Evolutionary conservation across 2,113 vertebrate genomes (phyloP).

Genomic region (Eclectus roratus): DNA sequence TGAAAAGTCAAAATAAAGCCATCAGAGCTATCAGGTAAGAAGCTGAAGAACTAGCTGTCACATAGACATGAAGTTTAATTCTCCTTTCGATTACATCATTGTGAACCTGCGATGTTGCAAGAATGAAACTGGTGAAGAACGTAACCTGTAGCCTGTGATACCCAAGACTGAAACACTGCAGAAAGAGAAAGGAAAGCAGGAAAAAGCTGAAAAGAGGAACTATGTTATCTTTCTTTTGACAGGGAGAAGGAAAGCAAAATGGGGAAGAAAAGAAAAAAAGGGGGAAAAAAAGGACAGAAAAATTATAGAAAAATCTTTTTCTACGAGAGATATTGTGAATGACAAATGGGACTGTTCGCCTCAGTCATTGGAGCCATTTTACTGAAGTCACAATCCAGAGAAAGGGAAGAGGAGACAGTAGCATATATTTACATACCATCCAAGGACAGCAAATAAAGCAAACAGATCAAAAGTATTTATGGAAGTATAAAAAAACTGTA

Average conservation of each 20-base stretch:
- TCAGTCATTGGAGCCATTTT: neutral
- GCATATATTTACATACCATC: neutral
- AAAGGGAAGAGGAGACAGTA: neutral
- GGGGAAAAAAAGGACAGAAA: accelerated
- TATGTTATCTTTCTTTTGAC: neutral
- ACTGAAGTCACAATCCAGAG: neutral
- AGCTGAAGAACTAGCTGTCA: neutral
- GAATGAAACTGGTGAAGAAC: neutral
- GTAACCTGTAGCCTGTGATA: neutral
- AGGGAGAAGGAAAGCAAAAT: neutral
- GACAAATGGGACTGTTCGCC: neutral
- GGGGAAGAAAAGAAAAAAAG: neutral
- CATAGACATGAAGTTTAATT: neutral
- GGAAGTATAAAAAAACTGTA: neutral
- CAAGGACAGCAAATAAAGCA: neutral
- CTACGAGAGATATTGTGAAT: neutral
- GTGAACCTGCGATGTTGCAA: neutral
- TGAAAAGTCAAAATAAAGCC: neutral
- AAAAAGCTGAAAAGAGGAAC: neutral
- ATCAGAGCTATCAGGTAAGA: neutral
- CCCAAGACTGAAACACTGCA: neutral
- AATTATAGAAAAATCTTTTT: neutral
- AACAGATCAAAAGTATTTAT: neutral
- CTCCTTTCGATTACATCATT: neutral
- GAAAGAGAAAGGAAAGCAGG: neutral